Conservation (phyloP, 2,888 invertebrate species). For the Blera fallax region DNA sequence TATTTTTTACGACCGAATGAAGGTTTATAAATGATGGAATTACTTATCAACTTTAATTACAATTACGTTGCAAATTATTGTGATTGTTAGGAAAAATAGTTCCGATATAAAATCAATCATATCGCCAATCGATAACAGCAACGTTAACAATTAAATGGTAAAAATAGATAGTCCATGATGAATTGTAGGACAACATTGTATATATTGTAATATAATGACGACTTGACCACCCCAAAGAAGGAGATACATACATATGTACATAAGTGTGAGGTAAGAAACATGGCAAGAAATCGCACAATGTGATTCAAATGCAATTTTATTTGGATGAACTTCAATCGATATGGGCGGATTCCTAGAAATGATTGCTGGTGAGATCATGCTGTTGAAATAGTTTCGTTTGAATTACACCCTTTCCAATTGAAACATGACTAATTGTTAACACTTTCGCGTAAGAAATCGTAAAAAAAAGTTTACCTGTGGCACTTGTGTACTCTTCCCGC, state of each 20-base stretch:
- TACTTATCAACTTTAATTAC: neutral
- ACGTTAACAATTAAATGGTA: neutral
- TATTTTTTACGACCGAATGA: neutral
- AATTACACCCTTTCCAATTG: neutral
- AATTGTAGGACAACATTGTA: neutral
- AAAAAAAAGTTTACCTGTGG: constrained; percentile 87
- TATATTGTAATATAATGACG: too few relatives aligned
- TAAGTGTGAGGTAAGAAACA: too few relatives aligned
- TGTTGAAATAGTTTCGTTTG: neutral
- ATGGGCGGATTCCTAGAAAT: too few relatives aligned
- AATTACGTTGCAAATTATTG: constrained; percentile 3
- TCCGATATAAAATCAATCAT: neutral
- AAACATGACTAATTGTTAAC: neutral
- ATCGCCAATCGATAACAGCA: neutral
- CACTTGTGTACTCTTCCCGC: constrained; percentile 97
- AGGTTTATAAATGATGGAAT: neutral
- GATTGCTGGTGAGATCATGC: too few relatives aligned
- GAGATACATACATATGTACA: too few relatives aligned
- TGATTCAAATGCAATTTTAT: too few relatives aligned
- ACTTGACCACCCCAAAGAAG: neutral
- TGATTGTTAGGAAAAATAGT: neutral
- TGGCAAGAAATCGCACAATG: too few relatives aligned
- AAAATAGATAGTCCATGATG: neutral
- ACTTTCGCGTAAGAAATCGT: neutral
- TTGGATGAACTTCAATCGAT: too few relatives aligned